These are phyloP conservation scores for Linnaemya vulpina DNA, from an alignment of 2,888 invertebrate species.

Conservation along the genomic window DNA sequence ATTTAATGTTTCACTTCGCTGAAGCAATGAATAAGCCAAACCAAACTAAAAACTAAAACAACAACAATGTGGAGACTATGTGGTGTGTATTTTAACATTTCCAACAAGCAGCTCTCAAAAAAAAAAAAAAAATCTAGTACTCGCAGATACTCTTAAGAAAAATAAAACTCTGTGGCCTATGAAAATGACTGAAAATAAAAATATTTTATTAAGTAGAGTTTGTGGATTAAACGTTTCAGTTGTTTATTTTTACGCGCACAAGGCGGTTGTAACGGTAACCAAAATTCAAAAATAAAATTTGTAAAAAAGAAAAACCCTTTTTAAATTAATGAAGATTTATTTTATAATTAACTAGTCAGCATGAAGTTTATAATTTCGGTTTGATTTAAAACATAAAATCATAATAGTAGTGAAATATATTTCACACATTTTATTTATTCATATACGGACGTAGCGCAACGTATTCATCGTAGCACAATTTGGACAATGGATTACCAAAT, in stretches of 20 bases:
- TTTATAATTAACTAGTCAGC: conserved; percentile 9
- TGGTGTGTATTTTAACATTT: conserved; percentile 14
- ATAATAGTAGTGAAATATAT: neutral
- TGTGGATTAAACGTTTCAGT: conserved; percentile 76
- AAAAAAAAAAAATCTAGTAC: conserved; percentile 27
- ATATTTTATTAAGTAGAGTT: conserved; percentile 76
- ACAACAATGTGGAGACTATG: neutral
- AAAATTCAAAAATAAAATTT: conserved; percentile 1
- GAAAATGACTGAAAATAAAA: conserved; percentile 48
- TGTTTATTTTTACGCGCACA: conserved; percentile 75
- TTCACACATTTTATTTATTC: neutral
- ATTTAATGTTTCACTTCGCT: conserved; percentile 76
- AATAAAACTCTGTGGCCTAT: conserved; percentile 21
- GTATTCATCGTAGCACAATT: conserved; percentile 70
- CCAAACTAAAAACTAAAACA: neutral
- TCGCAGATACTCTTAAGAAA: conserved; percentile 15
- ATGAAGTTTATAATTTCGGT: neutral
- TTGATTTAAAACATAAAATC: conserved; percentile 28
- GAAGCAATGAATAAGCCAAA: conserved; percentile 67
- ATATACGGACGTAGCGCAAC: neutral
- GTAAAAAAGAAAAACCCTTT: conserved; percentile 11
- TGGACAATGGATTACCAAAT: conserved; percentile 75
- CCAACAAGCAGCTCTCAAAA: conserved; percentile 46
- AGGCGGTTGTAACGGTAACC: conserved; percentile 67
- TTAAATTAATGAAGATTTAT: conserved; percentile 12